Evolutionary conservation across 2,113 vertebrate species (phyloP), one percentile per base, ranked within the genome.

Genomic region (Xiphorhynchus elegans): DNA sequence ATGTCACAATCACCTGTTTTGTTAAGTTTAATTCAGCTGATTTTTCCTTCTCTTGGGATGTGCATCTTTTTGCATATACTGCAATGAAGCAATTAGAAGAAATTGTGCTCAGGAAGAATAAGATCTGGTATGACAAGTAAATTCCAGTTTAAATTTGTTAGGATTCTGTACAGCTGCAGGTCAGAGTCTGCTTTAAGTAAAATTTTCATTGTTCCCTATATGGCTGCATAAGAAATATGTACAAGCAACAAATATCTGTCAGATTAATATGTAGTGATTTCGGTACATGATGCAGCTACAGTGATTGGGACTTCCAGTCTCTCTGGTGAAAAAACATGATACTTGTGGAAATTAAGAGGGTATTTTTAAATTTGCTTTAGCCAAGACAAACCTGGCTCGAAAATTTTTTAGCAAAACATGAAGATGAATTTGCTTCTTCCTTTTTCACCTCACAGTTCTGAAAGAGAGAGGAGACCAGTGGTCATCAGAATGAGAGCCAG

Each of bases 261-360:
- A 86, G 35, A 26, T 24, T 19, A 42, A 62, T 11, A 4, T 35
- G 31, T 11, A 59, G 8, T 81, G 13, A 55, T 52, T 74, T n/a
- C 62, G 2, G 2, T 47, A 40, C 2, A 4, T 42, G 59, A 40
- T 59, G 39, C 9, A 9, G 23, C 28, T 77, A 25, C 10, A 23
- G 15, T 55, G 11, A 26, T 64, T 56, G 23, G 25, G 42, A 77
- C 2, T 40, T 47, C 25, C 37, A 52, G 5, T 39, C 21, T 67
- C 12, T 55, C 7, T 18, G 7, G 8, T 19, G 17, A 79, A 87
- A 90, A 82, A 33, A 0, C 5, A 3, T 6, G 73, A 31, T 19
- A 44, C 3, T 73, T 10, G 33, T 21, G 31, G 35, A 70, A 89
- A 70, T 7, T 1, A 28, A 18, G 2, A 4, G 2, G 1, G 1